Conservation (phyloP, 1,140 invertebrate species). For the Ostrea denselamellosa region DNA sequence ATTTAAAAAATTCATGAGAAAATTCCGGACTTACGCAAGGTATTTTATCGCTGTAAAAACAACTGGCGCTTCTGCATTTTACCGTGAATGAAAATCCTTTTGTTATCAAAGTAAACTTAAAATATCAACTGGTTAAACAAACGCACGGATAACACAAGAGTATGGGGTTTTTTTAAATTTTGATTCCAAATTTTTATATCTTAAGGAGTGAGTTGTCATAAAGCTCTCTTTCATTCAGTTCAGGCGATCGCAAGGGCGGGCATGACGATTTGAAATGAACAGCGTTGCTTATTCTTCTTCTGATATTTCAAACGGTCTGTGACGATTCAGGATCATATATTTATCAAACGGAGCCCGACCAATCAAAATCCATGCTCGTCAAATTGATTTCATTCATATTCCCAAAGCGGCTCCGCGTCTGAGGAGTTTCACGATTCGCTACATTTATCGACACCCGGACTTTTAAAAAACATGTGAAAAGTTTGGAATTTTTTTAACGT, state of each 20-base stretch:
- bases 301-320: conserved; percentile 13
- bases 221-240: neutral
- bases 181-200: neutral
- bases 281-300: neutral
- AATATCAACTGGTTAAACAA: conserved; percentile 17
- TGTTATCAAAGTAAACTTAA: conserved; percentile 20
- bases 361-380: conserved; percentile 24
- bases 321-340: conserved; percentile 19
- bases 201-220: neutral
- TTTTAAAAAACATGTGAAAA: neutral
- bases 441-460: neutral
- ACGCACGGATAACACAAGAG: neutral
- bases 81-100: conserved; percentile 4
- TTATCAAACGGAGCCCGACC: conserved; percentile 1
- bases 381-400: conserved; percentile 27
- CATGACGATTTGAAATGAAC: neutral
- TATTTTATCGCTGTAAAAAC: conserved; percentile 26
- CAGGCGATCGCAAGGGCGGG: neutral
- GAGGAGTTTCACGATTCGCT: neutral
- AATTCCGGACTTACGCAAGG: neutral
- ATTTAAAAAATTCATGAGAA: conserved; percentile 1
- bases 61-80: conserved; percentile 7
- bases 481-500: neutral
- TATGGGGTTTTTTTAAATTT: conserved; percentile 25
- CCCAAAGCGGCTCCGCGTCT: neutral